Base-by-base conservation (phyloP, 2,113 vertebrate genomes). In the Callopanchax toddi region DNA sequence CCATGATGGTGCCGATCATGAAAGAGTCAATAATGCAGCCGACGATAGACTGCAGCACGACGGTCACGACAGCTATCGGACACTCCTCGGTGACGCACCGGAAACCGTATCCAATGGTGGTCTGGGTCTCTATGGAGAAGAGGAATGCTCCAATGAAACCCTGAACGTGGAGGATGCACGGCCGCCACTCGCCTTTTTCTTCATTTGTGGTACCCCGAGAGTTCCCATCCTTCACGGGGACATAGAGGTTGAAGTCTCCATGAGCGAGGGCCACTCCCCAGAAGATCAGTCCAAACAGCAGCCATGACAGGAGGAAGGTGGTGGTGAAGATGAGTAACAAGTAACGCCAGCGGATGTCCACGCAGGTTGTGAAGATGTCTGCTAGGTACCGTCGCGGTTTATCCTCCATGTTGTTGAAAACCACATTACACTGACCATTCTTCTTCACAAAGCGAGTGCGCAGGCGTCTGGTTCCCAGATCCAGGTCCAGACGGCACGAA, bases 1-100 rank as follows among this genome's bases (percentile, higher is more conserved):
- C 95, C 96, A 97, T 97, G 78, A 97, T 97, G 71, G 95, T 97
- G 66, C 96, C 96, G 1, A 98, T 97, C 95, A 97, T 97, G 88
- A 97, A 97, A 79, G 95, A 96, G 90, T 98, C 96, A 44, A 98
- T 96, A 76, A 98, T 94, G 0, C 95, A 97, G 74, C 90, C 91
- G 60, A 89, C 78, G 4, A 92, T 91, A 46, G 91, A 91, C 83
- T 92, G 91, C 21, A 91, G 79, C 49, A 92, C 91, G 64, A 92
- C 89, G 1, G 88, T 89, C 56, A 78, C 60, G 42, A 92, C 88
- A 42, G 90, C 90, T 0, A 84, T 59, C 0, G 90, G 89, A 56
- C 91, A 92, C 75, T 92, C 89, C 56, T 91, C 91, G 0, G 91
- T 92, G 54, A 92, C 91, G 56, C 90, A 92, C 4, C 90, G 86